Evolutionary conservation across 2,888 invertebrate genomes (phyloP).

Genomic region (Herminia tarsipennalis): DNA sequence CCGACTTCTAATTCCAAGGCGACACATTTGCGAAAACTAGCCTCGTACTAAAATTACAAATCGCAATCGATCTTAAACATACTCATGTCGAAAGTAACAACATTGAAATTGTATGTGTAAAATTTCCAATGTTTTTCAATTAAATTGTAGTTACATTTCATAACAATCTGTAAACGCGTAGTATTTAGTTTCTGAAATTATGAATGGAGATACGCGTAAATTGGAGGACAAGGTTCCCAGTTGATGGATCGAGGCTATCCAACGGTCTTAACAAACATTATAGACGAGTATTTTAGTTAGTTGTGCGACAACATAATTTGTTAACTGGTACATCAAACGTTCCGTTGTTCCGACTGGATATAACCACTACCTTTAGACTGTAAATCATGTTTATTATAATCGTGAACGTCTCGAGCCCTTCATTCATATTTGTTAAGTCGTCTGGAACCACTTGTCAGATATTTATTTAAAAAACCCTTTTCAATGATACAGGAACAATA

Average conservation of each 20-base stretch:
- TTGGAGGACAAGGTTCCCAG: conserved; percentile 33
- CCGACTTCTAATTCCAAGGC: conserved; percentile 26
- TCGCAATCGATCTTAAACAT: conserved; percentile 17
- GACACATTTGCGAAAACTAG: conserved; percentile 21
- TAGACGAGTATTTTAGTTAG: conserved; percentile 36
- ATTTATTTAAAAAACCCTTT: neutral
- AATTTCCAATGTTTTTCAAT: conserved; percentile 26
- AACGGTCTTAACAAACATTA: conserved; percentile 23
- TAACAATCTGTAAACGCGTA: conserved; percentile 18
- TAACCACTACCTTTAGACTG: conserved; percentile 10
- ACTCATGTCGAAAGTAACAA: conserved; percentile 12
- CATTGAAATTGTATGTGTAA: conserved; percentile 23
- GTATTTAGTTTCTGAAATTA: conserved; percentile 28
- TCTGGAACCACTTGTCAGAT: conserved; percentile 7
- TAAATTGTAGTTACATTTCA: conserved; percentile 21
- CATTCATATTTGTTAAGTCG: conserved; percentile 14
- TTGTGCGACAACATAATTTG: conserved; percentile 35
- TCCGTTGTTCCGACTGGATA: conserved; percentile 27
- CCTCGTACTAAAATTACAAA: conserved; percentile 15
- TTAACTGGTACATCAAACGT: conserved; percentile 34
- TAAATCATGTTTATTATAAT: conserved; percentile 16
- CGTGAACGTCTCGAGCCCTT: conserved; percentile 20
- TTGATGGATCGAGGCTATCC: conserved; percentile 40
- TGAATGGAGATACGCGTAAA: conserved; percentile 40
- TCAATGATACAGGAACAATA: no score